Evolutionary conservation across 2,888 invertebrate species (phyloP), one percentile per base, ranked within the genome.

Genomic region (Tanytarsus gracilentus): DNA sequence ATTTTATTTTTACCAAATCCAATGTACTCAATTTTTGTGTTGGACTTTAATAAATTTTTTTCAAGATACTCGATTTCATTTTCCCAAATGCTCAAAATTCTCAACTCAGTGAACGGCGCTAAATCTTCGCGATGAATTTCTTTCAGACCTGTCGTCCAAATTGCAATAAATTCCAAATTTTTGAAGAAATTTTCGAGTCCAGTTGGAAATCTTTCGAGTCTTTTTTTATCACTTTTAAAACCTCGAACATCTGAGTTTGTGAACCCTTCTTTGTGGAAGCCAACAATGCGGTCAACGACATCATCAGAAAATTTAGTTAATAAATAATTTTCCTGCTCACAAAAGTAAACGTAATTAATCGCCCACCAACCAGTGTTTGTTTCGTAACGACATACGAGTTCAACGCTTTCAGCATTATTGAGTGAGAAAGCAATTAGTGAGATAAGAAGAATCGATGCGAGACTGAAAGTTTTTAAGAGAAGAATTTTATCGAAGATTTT

Each of bases 1-100:
- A 44, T 44, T 6, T 18, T 44, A 7, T 44, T 44, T 18, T 44
- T 44, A 11, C 44, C 44, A 18, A 44, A 44, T 16, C 44, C 44
- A 44, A 44, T 44, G 18, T 44, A 44, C n/a, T 44, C 44, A 44
- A 44, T 44, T 3, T 44, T 18, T 18, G 44, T 23, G 23, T 44
- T 44, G 9, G 23, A 44, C 5, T 44, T 16, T 11, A 44, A 11
- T 23, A 44, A 44, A 44, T 44, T 5, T 8, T 44, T 44, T 3
- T 44, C 44, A 2, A 44, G 9, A 44, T 4, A 6, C 23, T 44
- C 44, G 23, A 44, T 44, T 44, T 44, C 11, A 8, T 44, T 44
- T 2, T 44, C 18, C 44, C 44, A 44, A 44, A 44, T 44, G 44
- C 44, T 44, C 3, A 44, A 44, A 8, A 44, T 44, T 44, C 21